Conservation (phyloP, 1,140 invertebrate species). For the Campoletis sonorensis region DNA sequence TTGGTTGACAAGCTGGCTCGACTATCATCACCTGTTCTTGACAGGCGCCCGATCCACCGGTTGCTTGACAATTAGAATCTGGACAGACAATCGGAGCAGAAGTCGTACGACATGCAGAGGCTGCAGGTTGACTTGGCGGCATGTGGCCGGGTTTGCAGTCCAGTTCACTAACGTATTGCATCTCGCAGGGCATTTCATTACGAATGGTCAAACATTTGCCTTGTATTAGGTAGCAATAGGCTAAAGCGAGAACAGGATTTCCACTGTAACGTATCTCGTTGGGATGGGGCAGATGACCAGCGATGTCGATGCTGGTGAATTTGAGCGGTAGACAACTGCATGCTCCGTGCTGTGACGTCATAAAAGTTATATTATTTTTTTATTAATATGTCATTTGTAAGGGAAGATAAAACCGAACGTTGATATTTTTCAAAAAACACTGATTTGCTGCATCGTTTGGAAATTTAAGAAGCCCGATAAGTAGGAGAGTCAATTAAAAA, state of each 20-base stretch:
- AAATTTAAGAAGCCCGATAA: no score
- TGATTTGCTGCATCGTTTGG: background rate
- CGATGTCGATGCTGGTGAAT: slow-evolving; percentile 71
- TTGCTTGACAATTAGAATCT: slow-evolving; percentile 39
- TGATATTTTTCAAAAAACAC: background rate
- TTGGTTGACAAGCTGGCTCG: slow-evolving; percentile 57
- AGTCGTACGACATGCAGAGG: slow-evolving; percentile 29
- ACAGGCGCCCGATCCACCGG: slow-evolving; percentile 31
- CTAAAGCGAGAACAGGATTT: slow-evolving; percentile 65
- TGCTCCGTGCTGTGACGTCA: slow-evolving; percentile 67
- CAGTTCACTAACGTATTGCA: slow-evolving; percentile 63
- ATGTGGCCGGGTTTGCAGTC: slow-evolving; percentile 62
- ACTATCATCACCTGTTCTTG: slow-evolving; percentile 50
- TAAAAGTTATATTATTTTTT: background rate
- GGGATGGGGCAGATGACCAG: slow-evolving; percentile 55
- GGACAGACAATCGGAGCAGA: background rate
- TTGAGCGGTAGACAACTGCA: slow-evolving; percentile 69
- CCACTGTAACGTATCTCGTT: slow-evolving; percentile 62
- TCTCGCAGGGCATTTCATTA: slow-evolving; percentile 59
- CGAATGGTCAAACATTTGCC: slow-evolving; percentile 68
- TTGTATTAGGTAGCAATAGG: slow-evolving; percentile 71
- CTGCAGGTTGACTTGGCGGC: slow-evolving; percentile 50
- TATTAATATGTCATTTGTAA: no score
- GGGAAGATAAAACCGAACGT: no score
- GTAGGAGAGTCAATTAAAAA: no score